Percentiles rank a stretch among this genome's conserved stretches.
Evolutionary conservation across 2,888 invertebrate genomes (phyloP).

Genomic region (Ypsolopha sequella): DNA sequence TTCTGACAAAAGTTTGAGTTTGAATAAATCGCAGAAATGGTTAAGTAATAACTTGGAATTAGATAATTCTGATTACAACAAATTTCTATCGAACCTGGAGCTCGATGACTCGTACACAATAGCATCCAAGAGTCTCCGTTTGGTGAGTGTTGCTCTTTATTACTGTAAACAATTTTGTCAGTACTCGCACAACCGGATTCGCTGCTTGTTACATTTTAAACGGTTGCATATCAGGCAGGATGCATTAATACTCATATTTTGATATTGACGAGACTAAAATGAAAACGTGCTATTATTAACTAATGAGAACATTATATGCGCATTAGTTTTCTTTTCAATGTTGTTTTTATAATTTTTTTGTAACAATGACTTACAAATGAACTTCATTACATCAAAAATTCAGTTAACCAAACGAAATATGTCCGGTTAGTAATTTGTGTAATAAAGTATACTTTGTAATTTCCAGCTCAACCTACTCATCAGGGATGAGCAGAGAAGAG

Average conservation of each 20-base stretch:
- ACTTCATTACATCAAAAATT: no score
- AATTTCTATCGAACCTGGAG: constrained; percentile 44
- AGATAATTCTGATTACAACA: constrained; percentile 37
- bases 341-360: not conserved
- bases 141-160: constrained; percentile 55
- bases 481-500: constrained; percentile 62
- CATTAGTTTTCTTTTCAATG: not conserved
- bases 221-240: not conserved
- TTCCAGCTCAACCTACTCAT: constrained; percentile 63
- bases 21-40: constrained; percentile 33
- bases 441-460: constrained; percentile 13
- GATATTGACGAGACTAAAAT: not conserved
- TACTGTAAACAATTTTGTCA: constrained; percentile 35
- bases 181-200: constrained; percentile 11
- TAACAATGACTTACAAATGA: no score
- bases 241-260: not conserved
- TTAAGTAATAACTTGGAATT: constrained; percentile 26
- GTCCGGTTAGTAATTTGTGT: not conserved
- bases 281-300: no score
- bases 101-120: constrained; percentile 53
- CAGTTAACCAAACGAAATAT: not conserved
- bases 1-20: constrained; percentile 33
- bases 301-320: no score
- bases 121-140: constrained; percentile 63
- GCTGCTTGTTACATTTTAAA: constrained; percentile 10